A percentile compares a stretch with the other conserved stretches of the same genome.
phyloP scores from a whole-genome alignment of 2,797 vertebrate genomes.

The Chelidonichthys spinosus region DNA sequence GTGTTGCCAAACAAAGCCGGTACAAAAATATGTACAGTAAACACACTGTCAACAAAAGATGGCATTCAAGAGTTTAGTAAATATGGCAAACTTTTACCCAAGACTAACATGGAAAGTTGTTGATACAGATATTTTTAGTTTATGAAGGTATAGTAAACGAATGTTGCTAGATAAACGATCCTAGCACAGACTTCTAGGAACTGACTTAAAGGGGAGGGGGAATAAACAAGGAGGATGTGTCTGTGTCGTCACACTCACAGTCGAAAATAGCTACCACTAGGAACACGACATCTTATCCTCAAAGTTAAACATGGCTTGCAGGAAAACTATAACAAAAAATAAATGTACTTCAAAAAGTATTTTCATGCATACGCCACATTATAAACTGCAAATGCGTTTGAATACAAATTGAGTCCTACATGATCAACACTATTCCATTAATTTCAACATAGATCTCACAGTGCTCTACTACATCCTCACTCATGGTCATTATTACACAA shows the following conservation, averaged over 20 bases:
- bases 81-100: conserved; percentile 34
- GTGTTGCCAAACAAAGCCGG: conserved; percentile 4
- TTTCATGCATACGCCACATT: not conserved
- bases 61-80: not conserved
- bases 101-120: conserved; percentile 13
- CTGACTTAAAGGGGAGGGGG: not conserved
- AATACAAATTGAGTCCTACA: not conserved
- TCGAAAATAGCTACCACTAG: conserved; percentile 33
- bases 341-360: not conserved
- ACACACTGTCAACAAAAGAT: conserved; percentile 4
- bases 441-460: not conserved
- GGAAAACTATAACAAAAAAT: conserved; percentile 3
- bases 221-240: conserved; percentile 26
- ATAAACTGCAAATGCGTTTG: conserved; percentile 12
- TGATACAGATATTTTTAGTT: conserved; percentile 21
- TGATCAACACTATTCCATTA: not conserved
- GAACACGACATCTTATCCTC: conserved; percentile 8
- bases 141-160: conserved; percentile 17
- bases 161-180: conserved; percentile 16
- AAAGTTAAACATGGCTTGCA: conserved; percentile 20
- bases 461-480: conserved; percentile 2
- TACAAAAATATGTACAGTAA: conserved; percentile 16
- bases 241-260: not conserved
- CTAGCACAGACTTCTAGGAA: conserved; percentile 20
- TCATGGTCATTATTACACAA: conserved; percentile 42